phyloP scores from a whole-genome alignment of 2,797 vertebrate species.

The Amphiprion clarkii region DNA sequence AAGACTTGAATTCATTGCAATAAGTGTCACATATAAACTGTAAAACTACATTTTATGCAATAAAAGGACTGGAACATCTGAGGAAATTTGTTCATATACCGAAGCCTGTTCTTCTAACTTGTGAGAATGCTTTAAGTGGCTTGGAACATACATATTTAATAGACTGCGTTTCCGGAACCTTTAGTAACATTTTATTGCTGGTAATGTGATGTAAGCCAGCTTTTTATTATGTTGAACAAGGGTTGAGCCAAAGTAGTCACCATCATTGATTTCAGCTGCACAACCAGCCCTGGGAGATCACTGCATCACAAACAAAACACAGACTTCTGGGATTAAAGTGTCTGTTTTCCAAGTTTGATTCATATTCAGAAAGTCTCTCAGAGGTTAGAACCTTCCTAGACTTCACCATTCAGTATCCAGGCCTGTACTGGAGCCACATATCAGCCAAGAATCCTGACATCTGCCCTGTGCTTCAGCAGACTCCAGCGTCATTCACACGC shows the following conservation, averaged over 20 bases:
- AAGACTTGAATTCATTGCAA: constrained; percentile 6
- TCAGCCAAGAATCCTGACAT: constrained; percentile 42
- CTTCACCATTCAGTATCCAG: constrained; percentile 20
- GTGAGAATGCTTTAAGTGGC: constrained; percentile 15
- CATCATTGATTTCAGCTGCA: not conserved
- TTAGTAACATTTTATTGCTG: constrained; percentile 21
- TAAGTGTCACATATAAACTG: not conserved
- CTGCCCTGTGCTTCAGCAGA: constrained; percentile 43
- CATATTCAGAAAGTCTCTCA: not conserved
- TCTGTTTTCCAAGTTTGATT: constrained; percentile 17
- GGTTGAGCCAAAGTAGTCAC: not conserved
- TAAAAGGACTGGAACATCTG: not conserved
- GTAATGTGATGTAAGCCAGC: constrained; percentile 2
- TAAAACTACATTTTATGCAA: too few relatives aligned
- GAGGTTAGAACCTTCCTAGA: not conserved
- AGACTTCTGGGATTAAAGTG: constrained; percentile 6
- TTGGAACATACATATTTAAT: constrained; percentile 40
- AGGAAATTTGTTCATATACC: constrained; percentile 9
- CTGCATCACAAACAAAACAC: constrained; percentile 11
- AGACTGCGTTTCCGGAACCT: constrained; percentile 26
- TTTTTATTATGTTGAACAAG: constrained; percentile 15
- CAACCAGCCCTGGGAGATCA: not conserved
- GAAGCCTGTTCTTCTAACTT: not conserved
- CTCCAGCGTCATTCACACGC: constrained; percentile 61
- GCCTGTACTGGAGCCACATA: constrained; percentile 13